These are phyloP conservation scores for Pristionchus pacificus DNA, from an alignment of 1,140 invertebrate genomes.

Conservation along the genomic window DNA sequence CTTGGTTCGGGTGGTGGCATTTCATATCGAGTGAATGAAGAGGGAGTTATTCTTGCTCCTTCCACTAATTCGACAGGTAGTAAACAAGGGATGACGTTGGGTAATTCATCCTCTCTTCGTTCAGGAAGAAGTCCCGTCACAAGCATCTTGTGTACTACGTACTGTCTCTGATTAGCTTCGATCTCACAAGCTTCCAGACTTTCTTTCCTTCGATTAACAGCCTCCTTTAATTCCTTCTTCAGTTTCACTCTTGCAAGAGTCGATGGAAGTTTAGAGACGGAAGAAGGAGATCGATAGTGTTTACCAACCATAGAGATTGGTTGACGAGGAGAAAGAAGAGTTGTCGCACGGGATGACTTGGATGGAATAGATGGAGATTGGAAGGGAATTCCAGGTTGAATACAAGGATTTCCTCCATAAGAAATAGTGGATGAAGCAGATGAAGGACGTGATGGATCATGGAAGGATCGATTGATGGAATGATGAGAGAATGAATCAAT, in stretches of 20 bases:
- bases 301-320: conserved; percentile 31
- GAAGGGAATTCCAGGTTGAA: conserved; percentile 46
- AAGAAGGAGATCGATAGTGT: conserved; percentile 8
- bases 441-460: conserved; percentile 27
- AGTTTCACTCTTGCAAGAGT: conserved; percentile 46
- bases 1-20: conserved; percentile 16
- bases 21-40: neutral
- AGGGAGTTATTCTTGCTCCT: conserved; percentile 26
- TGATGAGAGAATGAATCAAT: no score
- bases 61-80: conserved; percentile 31
- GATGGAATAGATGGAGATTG: conserved; percentile 2
- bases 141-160: conserved; percentile 47
- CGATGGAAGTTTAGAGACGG: conserved; percentile 36
- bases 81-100: conserved; percentile 34
- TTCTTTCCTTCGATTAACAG: conserved; percentile 34
- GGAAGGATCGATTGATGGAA: conserved; percentile 2
- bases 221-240: conserved; percentile 53
- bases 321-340: conserved; percentile 12
- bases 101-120: conserved; percentile 29
- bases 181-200: conserved; percentile 49
- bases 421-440: neutral
- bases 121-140: conserved; percentile 48
- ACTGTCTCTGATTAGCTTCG: conserved; percentile 54
- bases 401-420: conserved; percentile 42
- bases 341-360: conserved; percentile 1